Conservation (phyloP, 2,888 invertebrate species). For the Acanthopleura granulata region DNA sequence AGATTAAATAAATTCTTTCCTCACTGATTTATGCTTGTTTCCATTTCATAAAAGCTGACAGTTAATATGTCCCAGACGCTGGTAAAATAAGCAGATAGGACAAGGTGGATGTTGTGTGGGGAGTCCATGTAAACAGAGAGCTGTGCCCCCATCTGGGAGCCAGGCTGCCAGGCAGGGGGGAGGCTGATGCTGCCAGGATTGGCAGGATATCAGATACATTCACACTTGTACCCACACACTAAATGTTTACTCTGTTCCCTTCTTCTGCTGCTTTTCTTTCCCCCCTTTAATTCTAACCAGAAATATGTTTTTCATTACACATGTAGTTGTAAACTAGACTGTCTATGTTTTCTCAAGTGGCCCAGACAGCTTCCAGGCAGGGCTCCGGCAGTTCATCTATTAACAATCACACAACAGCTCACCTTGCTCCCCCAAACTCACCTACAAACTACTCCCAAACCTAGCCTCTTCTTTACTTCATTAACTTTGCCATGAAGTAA, state of each 20-base stretch:
- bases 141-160: too few relatives aligned
- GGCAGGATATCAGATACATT: slow-evolving; percentile 7
- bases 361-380: too few relatives aligned
- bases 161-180: not conserved
- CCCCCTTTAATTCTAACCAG: slow-evolving; percentile 1
- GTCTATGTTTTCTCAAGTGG: not conserved
- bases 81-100: slow-evolving; percentile 2
- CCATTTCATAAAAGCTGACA: slow-evolving; percentile 10
- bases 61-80: not conserved
- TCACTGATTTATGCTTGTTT: slow-evolving; percentile 11
- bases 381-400: too few relatives aligned
- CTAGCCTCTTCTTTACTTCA: too few relatives aligned
- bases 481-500: too few relatives aligned
- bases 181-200: not conserved
- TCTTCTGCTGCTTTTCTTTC: slow-evolving; percentile 5
- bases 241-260: slow-evolving; percentile 7
- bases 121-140: not conserved
- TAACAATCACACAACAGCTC: too few relatives aligned
- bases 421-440: too few relatives aligned
- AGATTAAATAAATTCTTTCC: slow-evolving; percentile 13
- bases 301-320: slow-evolving; percentile 14
- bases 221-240: slow-evolving; percentile 11
- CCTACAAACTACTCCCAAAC: too few relatives aligned
- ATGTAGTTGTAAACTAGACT: slow-evolving; percentile 1
- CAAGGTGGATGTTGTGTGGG: not conserved